These are phyloP conservation scores for Hydractinia echinata DNA, from an alignment of 30 jellyfish, hydroid and myxozoan genomes.

Conservation along the genomic window DNA sequence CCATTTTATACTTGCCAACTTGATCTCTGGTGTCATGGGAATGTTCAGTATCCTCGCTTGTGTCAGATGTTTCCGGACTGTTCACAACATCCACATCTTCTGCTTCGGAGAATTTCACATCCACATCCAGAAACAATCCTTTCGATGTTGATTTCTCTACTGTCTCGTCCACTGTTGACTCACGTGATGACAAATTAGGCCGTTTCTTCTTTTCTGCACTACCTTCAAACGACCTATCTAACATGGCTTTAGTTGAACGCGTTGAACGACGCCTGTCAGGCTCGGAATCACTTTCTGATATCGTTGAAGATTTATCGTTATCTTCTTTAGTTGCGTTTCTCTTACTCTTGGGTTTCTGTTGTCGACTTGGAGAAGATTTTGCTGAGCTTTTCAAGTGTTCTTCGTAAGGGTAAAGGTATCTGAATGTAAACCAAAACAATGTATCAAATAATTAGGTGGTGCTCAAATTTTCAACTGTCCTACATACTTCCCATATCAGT, in stretches of 20 bases:
- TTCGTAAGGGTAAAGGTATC: conserved; percentile 77
- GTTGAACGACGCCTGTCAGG: conserved; percentile 75
- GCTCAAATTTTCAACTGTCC: too few relatives aligned
- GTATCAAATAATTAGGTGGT: too few relatives aligned
- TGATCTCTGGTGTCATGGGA: not conserved
- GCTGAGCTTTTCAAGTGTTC: conserved; percentile 42
- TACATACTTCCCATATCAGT: too few relatives aligned
- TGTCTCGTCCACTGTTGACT: not conserved
- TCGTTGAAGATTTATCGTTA: conserved; percentile 34
- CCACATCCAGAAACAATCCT: conserved; percentile 25
- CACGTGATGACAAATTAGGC: not conserved
- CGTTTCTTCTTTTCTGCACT: conserved; percentile 35
- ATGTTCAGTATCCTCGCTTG: conserved; percentile 81
- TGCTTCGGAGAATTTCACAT: conserved; percentile 59
- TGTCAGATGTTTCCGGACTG: conserved; percentile 94
- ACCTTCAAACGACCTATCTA: conserved; percentile 30
- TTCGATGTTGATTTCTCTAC: conserved; percentile 34
- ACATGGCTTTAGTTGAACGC: conserved; percentile 53
- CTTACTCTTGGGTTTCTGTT: conserved; percentile 13
- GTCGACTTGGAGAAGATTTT: conserved; percentile 37
- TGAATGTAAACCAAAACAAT: not conserved
- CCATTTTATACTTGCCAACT: conserved; percentile 68
- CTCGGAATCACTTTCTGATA: conserved; percentile 91
- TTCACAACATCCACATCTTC: conserved; percentile 93
- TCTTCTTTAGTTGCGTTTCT: conserved; percentile 31